A percentile compares a stretch with the other conserved stretches of the same genome.
phyloP scores from a whole-genome alignment of 2,797 vertebrate species.

The Rhabdophis nuchalis region DNA sequence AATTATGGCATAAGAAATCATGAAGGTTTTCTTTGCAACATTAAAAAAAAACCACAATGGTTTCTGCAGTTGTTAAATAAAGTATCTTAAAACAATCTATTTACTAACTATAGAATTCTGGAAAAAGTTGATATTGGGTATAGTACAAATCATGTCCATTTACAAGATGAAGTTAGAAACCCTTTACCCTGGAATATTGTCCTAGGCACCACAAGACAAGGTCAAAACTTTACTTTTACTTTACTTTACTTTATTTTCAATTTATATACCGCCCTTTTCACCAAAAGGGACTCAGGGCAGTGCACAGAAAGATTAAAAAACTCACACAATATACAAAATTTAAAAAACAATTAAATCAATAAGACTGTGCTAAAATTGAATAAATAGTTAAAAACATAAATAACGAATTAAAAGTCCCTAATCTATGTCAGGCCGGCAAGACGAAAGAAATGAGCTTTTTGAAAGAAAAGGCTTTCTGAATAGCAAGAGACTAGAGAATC shows the following conservation, averaged over 20 bases:
- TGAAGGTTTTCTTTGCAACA: not conserved
- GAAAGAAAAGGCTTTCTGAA: not conserved
- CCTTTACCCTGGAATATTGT: not conserved
- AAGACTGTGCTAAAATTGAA: no score
- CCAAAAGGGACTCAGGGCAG: no score
- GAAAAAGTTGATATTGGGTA: not conserved
- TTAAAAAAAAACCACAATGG: not conserved
- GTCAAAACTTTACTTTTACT: no score
- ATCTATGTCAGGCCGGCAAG: no score
- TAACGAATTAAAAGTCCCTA: no score
- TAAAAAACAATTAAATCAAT: no score
- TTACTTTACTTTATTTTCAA: no score
- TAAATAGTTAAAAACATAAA: no score
- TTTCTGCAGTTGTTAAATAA: slow-evolving; percentile 7
- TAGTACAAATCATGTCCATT: not conserved
- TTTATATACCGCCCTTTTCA: no score
- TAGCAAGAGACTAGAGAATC: not conserved
- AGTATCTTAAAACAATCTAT: not conserved
- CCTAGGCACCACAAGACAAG: not conserved
- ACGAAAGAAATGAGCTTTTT: no score
- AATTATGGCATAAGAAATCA: slow-evolving; percentile 9
- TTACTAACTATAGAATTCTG: not conserved
- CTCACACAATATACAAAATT: no score
- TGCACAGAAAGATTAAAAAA: no score
- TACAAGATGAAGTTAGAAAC: not conserved